A percentile compares a stretch with the other conserved stretches of the same genome.
These are phyloP conservation scores for Zapus hudsonius DNA, from an alignment of 2,113 vertebrate genomes.

Conservation along the genomic window DNA sequence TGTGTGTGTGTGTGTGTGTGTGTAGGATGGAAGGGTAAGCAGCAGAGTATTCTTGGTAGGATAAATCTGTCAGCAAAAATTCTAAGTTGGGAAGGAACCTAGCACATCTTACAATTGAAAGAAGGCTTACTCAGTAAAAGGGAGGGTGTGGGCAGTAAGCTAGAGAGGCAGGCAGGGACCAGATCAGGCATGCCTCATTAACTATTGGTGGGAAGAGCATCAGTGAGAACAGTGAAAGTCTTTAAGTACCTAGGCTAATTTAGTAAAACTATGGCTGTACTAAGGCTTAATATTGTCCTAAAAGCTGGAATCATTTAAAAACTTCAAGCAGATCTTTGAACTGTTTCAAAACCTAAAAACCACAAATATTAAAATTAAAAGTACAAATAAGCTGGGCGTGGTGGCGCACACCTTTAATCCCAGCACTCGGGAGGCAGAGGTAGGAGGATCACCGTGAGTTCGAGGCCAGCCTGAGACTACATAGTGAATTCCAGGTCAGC, in stretches of 20 bases:
- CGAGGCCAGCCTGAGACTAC: too few species aligned
- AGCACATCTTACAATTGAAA: neutral
- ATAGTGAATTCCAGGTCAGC: too few species aligned
- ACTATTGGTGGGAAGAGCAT: neutral
- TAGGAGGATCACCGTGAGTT: too few species aligned
- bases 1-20: neutral
- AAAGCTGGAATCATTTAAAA: conserved; percentile 3
- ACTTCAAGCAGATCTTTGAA: neutral
- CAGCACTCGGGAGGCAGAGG: too few species aligned
- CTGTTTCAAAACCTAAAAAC: neutral
- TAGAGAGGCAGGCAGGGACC: neutral
- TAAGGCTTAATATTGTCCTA: neutral
- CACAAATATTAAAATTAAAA: too few species aligned
- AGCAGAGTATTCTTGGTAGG: neutral
- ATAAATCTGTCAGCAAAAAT: neutral
- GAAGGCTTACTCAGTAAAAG: neutral
- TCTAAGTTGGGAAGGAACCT: neutral
- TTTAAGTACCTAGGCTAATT: neutral
- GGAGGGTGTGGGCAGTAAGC: neutral
- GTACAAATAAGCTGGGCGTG: too few species aligned
- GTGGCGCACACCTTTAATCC: too few species aligned
- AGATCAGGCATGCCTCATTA: neutral
- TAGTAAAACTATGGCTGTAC: neutral
- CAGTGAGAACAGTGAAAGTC: conserved; percentile 12
- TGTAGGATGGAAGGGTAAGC: neutral